Evolutionary conservation across 2,113 vertebrate species (phyloP), one percentile per base, ranked within the genome.

Genomic region (Ictalurus punctatus): DNA sequence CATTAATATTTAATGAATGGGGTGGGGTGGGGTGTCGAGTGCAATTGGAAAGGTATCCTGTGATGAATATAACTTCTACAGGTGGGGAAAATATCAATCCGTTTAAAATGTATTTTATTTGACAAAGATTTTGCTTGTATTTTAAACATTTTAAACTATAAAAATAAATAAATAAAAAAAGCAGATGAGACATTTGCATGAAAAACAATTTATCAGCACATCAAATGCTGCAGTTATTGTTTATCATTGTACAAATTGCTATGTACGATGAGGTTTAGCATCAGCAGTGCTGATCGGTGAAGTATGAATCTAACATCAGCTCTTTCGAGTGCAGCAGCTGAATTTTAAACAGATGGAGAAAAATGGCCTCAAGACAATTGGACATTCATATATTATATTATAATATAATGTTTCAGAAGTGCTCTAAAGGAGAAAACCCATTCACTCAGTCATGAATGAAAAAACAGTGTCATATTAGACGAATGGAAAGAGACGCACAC

Each of bases 241-340:
- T 58, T 17, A 56, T 30, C 10, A n/a, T 25, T 74, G 34, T 63
- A 63, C 25, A 59, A 56, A 69, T 63, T 65, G 34, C 12, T 78
- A 25, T 61, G 48, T 54, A 85, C 7, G 48, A 74, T 84, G 71
- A 84, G 59, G 21, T 85, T 78, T 83, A 76, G 83, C 21, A 88
- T 94, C 90, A 94, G 92, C 93, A 92, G 90, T 87, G 87, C 91
- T 92, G 94, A 37, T 93, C 92, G 89, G 9, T 93, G 92, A 89
- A 92, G 92, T 89, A 89, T 86, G 88, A 91, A 91, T 76, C 91
- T 92, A 90, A 91, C 88, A 92, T 94, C 92, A 92, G 91, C 93
- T 81, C 90, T 93, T 94, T 93, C 83, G 63, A 90, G 40, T 79
- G 59, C 69, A 89, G 69, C 54, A 69, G 84, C 89, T 71, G 61